Base-by-base conservation (phyloP, 2,113 vertebrate genomes). In the Buteo buteo region DNA sequence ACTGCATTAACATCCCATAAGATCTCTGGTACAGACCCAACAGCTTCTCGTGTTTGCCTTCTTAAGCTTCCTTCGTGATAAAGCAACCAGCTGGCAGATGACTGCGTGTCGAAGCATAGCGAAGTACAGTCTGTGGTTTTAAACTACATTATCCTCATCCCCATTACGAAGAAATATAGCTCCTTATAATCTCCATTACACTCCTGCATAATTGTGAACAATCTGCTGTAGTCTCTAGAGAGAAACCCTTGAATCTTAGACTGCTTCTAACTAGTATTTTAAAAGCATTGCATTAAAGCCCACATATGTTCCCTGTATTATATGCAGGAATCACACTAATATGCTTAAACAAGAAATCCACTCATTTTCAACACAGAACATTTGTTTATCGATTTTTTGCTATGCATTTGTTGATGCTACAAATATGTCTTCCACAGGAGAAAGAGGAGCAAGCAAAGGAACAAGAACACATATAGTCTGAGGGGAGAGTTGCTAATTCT, bases 1-100 rank as follows among this genome's bases (percentile, higher is more conserved):
- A 1, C 16, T 10, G 7, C 26, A 2, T 10, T 16, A 38, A 5
- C 0, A 1, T 25, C 57, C 64, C 4, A 0, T 14, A 3, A 62
- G 21, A 42, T 49, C 13, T 34, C 70, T 13, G 76, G 1, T 26
- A 16, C 49, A 24, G 31, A 13, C 31, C 72, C 54, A 64, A 0
- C 6, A 3, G 0, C 54, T 59, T 14, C 31, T 69, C 3, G 1
- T 16, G 20, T 59, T 77, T 36, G 45, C 76, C 20, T 5, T 2
- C 25, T 7, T n/a, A 40, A 28, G 29, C 62, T 42, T 64, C 50
- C 40, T 18, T 19, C 4, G 8, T 19, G 69, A 11, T 72, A 44
- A 16, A 84, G 54, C 7, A 54, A 22, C 36, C 40, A n/a, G 42
- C 80, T 77, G 80, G 83, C 54, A 28, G 72, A 16, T 5, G 76